Conservation (phyloP, 2,113 vertebrate species). For the Peromyscus leucopus region DNA sequence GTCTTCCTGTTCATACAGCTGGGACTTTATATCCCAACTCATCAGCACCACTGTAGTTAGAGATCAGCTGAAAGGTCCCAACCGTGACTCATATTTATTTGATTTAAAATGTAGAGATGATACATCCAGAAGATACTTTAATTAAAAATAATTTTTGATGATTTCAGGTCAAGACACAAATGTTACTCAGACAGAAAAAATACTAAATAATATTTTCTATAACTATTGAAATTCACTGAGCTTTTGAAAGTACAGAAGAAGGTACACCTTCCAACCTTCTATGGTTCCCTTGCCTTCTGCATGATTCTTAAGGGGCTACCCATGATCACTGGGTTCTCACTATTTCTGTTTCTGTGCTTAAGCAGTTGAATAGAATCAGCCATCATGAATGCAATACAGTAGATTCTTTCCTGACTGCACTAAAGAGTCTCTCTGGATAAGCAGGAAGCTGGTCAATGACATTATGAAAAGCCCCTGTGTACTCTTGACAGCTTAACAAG, state of each 20-base stretch:
- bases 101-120: constrained; percentile 31
- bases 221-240: not conserved
- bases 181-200: constrained; percentile 15
- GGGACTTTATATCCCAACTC: not conserved
- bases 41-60: not conserved
- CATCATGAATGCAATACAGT: constrained; percentile 76
- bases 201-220: not conserved
- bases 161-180: not conserved
- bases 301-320: constrained; percentile 45
- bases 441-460: constrained; percentile 68
- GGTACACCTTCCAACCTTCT: not conserved
- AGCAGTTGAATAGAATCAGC: constrained; percentile 67
- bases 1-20: not conserved
- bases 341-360: constrained; percentile 78
- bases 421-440: constrained; percentile 78
- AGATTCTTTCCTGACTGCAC: constrained; percentile 52
- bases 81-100: constrained; percentile 14
- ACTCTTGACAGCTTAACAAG: constrained; percentile 75
- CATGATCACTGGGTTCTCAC: constrained; percentile 63
- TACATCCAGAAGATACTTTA: constrained; percentile 6
- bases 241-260: not conserved
- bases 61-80: not conserved
- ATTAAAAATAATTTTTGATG: constrained; percentile 54
- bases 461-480: constrained; percentile 78
- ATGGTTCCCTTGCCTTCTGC: constrained; percentile 57